Evolutionary conservation across 2,113 vertebrate genomes (phyloP).

Genomic region (Gallinago paraguaiae): DNA sequence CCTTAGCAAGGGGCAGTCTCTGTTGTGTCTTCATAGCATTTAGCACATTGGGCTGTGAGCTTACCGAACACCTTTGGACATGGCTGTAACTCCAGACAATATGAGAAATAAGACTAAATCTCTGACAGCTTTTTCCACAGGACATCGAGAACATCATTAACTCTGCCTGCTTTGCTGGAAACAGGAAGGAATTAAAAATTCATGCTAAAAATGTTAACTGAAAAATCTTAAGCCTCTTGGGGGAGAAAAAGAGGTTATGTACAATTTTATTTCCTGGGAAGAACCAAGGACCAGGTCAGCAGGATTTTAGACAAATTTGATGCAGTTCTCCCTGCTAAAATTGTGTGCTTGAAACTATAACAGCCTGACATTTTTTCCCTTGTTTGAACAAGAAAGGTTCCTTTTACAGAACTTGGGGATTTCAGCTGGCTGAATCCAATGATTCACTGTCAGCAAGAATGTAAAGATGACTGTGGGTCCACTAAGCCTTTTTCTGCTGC

Average conservation of each 20-base stretch:
- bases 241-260: neutral
- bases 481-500: constrained; percentile 11
- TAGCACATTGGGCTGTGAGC: neutral
- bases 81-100: neutral
- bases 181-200: constrained; percentile 23
- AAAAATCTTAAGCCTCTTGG: neutral
- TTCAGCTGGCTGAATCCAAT: constrained; percentile 11
- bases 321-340: neutral
- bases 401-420: neutral
- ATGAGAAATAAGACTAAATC: neutral
- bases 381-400: neutral
- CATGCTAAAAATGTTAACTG: neutral
- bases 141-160: constrained; percentile 9
- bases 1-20: neutral
- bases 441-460: constrained; percentile 24
- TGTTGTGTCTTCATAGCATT: neutral
- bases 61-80: neutral
- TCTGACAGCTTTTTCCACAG: constrained; percentile 23
- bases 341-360: neutral
- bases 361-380: neutral
- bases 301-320: constrained; percentile 1
- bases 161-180: constrained; percentile 5
- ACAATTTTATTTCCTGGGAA: neutral
- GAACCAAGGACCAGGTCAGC: neutral
- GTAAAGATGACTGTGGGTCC: constrained; percentile 2